phyloP scores from a whole-genome alignment of 37 sponge, comb jelly and placozoan genomes.

The Ephydatia muelleri region DNA sequence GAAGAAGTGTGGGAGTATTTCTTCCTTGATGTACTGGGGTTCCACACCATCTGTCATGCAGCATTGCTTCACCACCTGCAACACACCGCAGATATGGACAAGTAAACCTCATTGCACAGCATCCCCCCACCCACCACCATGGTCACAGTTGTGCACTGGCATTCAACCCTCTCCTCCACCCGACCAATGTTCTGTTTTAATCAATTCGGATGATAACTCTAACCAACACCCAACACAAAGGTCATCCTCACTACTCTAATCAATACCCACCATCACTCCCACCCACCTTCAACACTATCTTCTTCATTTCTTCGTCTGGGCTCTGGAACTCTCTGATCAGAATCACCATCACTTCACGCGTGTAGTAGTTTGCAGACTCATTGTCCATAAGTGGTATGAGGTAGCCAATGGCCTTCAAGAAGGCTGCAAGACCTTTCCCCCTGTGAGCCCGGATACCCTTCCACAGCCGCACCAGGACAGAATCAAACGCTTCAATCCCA shows the following conservation, averaged over 20 bases:
- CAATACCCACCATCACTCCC: background rate
- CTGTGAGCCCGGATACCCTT: conserved; percentile 80
- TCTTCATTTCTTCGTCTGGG: conserved; percentile 99
- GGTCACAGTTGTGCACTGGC: no score
- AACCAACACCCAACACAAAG: no score
- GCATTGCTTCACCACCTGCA: conserved; percentile 98
- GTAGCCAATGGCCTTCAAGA: conserved; percentile 99
- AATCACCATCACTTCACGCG: conserved; percentile 95
- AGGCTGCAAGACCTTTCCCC: conserved; percentile 97
- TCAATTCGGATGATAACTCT: no score
- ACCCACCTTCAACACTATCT: conserved; percentile 96
- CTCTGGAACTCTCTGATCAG: conserved; percentile 96
- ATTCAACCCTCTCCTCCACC: no score
- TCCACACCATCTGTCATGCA: conserved; percentile 99
- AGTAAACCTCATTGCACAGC: no score
- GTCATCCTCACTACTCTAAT: no score
- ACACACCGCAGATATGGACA: no score
- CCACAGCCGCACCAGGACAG: conserved; percentile 97
- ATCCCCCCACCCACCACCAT: no score
- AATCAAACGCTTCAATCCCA: conserved; percentile 97
- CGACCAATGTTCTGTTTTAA: no score
- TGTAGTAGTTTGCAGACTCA: conserved; percentile 95
- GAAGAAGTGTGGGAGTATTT: conserved; percentile 96
- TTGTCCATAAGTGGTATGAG: conserved; percentile 99
- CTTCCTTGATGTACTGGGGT: conserved; percentile 90